A percentile compares a stretch with the other conserved stretches of the same genome.
Evolutionary conservation across 2,797 vertebrate species (phyloP).

Genomic region (Picus viridis): DNA sequence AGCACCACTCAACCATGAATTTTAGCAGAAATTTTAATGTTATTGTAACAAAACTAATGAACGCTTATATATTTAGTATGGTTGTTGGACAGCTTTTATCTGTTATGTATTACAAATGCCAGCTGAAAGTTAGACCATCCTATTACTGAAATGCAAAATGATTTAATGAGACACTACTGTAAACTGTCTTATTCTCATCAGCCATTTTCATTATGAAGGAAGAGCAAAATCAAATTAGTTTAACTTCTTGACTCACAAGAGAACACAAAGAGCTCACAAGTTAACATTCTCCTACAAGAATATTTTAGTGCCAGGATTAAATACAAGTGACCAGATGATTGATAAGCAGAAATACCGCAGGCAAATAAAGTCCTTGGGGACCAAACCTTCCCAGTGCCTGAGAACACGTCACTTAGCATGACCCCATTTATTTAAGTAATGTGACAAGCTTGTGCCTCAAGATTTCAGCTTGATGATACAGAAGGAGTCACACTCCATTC

Average conservation of each 20-base stretch:
- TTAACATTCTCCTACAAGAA: slow-evolving; percentile 25
- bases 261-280: slow-evolving; percentile 14
- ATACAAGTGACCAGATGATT: not conserved
- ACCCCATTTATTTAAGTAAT: not conserved
- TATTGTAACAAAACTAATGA: not conserved
- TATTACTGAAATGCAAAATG: not conserved
- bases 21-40: not conserved
- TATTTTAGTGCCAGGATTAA: not conserved
- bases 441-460: not conserved
- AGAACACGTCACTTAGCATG: not conserved
- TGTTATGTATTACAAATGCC: not conserved
- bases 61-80: not conserved
- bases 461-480: not conserved
- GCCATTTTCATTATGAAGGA: slow-evolving; percentile 17
- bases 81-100: not conserved
- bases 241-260: not conserved
- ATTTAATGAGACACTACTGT: not conserved
- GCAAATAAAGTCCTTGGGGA: not conserved
- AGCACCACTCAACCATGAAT: not conserved
- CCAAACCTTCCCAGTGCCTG: not conserved
- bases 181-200: slow-evolving; percentile 2
- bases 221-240: not conserved
- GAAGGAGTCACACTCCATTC: not conserved
- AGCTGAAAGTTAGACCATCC: not conserved
- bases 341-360: not conserved